phyloP scores from a whole-genome alignment of 37 sponge, comb jelly and placozoan species.

The Geodia barretti region DNA sequence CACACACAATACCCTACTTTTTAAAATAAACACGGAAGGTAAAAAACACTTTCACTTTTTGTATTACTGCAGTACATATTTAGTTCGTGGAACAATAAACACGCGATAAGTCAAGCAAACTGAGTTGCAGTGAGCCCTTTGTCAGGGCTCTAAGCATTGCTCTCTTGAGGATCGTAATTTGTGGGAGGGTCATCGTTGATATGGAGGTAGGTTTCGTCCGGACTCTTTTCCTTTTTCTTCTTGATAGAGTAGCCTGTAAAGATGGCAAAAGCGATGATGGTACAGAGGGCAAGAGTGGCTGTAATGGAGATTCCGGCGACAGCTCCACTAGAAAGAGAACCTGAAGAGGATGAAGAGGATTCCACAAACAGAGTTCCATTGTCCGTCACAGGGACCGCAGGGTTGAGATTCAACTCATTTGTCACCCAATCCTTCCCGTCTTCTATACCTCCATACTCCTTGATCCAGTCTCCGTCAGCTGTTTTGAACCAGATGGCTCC shows the following conservation, averaged over 20 bases:
- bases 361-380: neutral
- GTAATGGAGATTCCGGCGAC: conserved; percentile 17
- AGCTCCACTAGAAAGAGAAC: conserved; percentile 1
- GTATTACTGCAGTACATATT: no score
- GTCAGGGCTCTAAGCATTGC: no score
- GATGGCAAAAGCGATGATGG: conserved; percentile 2
- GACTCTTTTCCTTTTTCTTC: conserved; percentile 4
- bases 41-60: no score
- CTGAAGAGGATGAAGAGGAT: no score
- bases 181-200: neutral
- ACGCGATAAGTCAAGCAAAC: no score
- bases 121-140: no score
- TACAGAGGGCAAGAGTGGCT: conserved; percentile 25
- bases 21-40: no score
- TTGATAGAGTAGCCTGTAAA: conserved; percentile 12
- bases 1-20: no score
- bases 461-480: conserved; percentile 20
- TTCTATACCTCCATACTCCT: neutral
- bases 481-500: conserved; percentile 18
- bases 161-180: no score
- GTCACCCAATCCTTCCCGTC: neutral
- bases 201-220: neutral
- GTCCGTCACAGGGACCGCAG: neutral
- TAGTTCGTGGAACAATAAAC: no score
- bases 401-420: no score